Base-by-base conservation (phyloP, 2,888 invertebrate species). In the Monopis laevigella region DNA sequence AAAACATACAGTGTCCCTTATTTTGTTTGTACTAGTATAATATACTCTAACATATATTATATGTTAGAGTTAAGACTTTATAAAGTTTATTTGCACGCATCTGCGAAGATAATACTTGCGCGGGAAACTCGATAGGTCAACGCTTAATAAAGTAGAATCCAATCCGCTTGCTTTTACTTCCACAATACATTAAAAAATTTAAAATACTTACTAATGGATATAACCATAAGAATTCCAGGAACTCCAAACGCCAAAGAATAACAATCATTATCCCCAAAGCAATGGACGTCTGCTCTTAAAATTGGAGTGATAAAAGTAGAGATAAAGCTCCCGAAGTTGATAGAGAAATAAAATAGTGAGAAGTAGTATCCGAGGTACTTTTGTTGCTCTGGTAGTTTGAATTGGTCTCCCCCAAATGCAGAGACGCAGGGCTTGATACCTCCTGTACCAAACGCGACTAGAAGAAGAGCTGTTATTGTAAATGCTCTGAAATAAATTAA, bases 341-440 rank as follows among this genome's bases (percentile, higher is more conserved):
- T 97, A 34, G 94, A 82, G 59, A 97, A 94, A 75, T 98, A 98
- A 67, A 97, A 98, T 1, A 96, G 73, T 0, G 96, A 96, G 75
- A 98, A 98, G 75, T 94, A 98, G 45, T 86, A 86, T 11, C 88
- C 87, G 45, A 96, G 74, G 59, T 92, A 88, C 51, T 75, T 77
- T 52, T 87, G 88, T 71, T 96, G 93, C 48, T 91, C 88, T 0
- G 92, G 92, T 36, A 92, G 52, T 36, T 86, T 81, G 66, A 96
- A 96, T 70, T 96, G 97, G 65, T 98, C 97, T 0, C 96, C 97
- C 1, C 97, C 98, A 64, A 98, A 97, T 0, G 97, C 93, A 0
- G 94, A 85, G 0, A 98, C 96, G 58, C 96, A 97, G 0, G 97
- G 96, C 59, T 98, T 98, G 52, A 98, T 98, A 1, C 96, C 96